These are phyloP conservation scores for Syngnathus rostellatus DNA, from an alignment of 2,797 vertebrate species.

Conservation along the genomic window DNA sequence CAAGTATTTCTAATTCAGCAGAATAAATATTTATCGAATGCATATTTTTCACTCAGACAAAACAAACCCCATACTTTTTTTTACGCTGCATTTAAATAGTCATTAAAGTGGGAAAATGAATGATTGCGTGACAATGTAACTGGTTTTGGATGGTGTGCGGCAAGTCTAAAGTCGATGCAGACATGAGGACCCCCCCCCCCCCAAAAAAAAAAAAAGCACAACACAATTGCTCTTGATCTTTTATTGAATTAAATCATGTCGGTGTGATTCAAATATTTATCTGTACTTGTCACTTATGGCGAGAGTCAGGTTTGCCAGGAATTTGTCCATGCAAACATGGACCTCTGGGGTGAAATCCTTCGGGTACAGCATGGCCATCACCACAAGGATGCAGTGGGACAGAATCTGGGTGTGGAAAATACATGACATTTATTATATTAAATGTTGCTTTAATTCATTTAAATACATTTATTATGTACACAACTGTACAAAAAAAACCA, in stretches of 20 bases:
- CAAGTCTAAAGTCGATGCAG: too few relatives aligned
- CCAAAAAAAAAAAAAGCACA: not conserved
- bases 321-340: slow-evolving; percentile 78
- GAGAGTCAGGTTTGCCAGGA: slow-evolving; percentile 55
- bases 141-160: too few relatives aligned
- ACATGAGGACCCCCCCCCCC: not conserved
- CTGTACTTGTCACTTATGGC: slow-evolving; percentile 79
- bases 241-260: not conserved
- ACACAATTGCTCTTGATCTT: not conserved
- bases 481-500: too few relatives aligned
- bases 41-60: not conserved
- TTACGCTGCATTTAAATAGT: too few relatives aligned
- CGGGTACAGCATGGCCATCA: slow-evolving; percentile 60
- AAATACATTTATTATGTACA: too few relatives aligned
- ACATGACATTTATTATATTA: too few relatives aligned
- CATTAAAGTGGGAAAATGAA: too few relatives aligned
- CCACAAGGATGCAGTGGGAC: slow-evolving; percentile 71
- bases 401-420: slow-evolving; percentile 62
- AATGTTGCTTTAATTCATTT: too few relatives aligned
- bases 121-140: too few relatives aligned
- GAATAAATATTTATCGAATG: not conserved
- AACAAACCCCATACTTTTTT: too few relatives aligned
- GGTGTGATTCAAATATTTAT: slow-evolving; percentile 42
- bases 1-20: not conserved
- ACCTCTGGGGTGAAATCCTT: slow-evolving; percentile 59